phyloP scores from a whole-genome alignment of 1,140 invertebrate species.

The Zaprionus ghesquierei region DNA sequence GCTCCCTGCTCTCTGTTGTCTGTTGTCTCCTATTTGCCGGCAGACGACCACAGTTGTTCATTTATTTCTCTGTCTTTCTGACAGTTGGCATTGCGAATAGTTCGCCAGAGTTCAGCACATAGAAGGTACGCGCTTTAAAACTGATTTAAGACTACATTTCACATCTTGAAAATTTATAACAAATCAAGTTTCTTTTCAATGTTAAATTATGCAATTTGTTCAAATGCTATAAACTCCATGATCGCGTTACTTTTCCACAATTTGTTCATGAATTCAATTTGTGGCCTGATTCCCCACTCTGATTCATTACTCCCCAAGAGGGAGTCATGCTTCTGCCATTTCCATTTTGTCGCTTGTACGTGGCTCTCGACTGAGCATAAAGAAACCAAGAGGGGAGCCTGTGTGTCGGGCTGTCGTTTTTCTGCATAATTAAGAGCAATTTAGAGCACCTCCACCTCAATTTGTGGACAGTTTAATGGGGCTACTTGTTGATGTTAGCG shows the following conservation, averaged over 20 bases:
- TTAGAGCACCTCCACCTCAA: not conserved
- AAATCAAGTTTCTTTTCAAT: not conserved
- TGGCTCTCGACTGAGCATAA: not conserved
- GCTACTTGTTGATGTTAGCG: not conserved
- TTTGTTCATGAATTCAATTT: conserved; percentile 1
- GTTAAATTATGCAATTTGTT: not conserved
- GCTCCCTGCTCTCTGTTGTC: not conserved
- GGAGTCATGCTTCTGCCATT: not conserved
- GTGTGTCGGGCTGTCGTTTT: not conserved
- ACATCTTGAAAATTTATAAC: not conserved
- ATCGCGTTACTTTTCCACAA: not conserved
- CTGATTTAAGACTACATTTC: not conserved
- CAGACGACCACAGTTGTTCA: conserved; percentile 14
- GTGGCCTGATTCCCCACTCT: not conserved
- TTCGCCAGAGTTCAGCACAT: not conserved
- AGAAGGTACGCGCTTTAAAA: not conserved
- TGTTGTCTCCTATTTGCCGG: not conserved
- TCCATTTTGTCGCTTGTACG: not conserved
- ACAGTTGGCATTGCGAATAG: not conserved
- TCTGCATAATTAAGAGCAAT: conserved; percentile 1
- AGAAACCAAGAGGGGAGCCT: not conserved
- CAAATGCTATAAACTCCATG: not conserved
- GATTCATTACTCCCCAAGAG: not conserved
- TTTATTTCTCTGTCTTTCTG: not conserved
- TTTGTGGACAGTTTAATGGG: not conserved